Evolutionary conservation across 2,888 invertebrate genomes (phyloP).

Genomic region (Orthosia cruda): DNA sequence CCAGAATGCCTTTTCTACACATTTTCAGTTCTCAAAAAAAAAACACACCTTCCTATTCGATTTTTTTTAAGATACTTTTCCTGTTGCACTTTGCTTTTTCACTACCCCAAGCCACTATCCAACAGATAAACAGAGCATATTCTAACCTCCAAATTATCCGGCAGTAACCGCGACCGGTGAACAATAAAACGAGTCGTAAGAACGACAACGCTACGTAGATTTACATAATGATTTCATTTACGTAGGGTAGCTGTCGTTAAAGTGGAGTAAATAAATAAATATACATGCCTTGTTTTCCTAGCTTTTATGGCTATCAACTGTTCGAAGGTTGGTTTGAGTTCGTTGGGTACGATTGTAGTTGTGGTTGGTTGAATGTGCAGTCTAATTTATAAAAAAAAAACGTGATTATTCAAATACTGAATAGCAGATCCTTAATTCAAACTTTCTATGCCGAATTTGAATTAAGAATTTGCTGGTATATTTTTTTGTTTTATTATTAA

Average conservation of each 20-base stretch:
- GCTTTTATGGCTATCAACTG: slow-evolving; percentile 14
- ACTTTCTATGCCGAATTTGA: too few species aligned
- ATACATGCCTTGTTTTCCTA: slow-evolving; percentile 32
- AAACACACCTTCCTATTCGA: not conserved
- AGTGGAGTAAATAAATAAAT: slow-evolving; percentile 33
- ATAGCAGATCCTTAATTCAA: too few species aligned
- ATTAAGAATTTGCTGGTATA: too few species aligned
- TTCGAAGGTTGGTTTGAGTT: not conserved
- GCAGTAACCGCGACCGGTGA: slow-evolving; percentile 22
- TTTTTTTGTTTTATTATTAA: too few species aligned
- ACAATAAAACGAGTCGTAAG: slow-evolving; percentile 55
- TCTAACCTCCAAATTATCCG: slow-evolving; percentile 42
- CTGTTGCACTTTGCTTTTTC: not conserved
- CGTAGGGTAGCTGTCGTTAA: slow-evolving; percentile 46
- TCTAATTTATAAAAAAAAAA: too few species aligned
- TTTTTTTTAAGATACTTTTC: not conserved
- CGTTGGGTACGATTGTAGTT: not conserved
- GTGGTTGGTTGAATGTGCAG: too few species aligned
- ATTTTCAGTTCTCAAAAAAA: too few species aligned
- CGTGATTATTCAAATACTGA: too few species aligned
- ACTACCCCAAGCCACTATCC: not conserved
- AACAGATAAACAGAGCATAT: not conserved
- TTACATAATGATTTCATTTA: slow-evolving; percentile 69
- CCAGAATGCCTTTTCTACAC: too few species aligned
- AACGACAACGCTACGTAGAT: slow-evolving; percentile 47